A percentile compares a stretch with the other conserved stretches of the same genome.
phyloP scores from a whole-genome alignment of 2,113 vertebrate species.

The Oncorhynchus nerka region DNA sequence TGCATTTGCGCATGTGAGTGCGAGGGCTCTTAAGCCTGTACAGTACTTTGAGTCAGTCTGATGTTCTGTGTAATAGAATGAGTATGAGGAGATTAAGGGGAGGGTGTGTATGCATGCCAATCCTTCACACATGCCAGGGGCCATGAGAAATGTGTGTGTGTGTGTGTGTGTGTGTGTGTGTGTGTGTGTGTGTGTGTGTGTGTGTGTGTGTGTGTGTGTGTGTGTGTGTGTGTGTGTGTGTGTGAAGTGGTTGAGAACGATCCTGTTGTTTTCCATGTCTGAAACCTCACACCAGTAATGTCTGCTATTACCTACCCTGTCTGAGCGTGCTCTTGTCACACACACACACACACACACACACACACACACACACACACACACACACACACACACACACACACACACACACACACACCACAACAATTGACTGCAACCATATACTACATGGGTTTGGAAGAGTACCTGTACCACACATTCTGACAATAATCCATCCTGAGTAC shows the following conservation, averaged over 20 bases:
- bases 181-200: background rate
- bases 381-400: too few species aligned
- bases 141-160: background rate
- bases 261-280: conserved; percentile 5
- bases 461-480: conserved; percentile 22
- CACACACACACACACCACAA: background rate
- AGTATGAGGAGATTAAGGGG: background rate
- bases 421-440: background rate
- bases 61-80: background rate
- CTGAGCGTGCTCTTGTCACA: conserved; percentile 38
- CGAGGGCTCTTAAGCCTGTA: background rate
- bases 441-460: background rate
- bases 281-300: conserved; percentile 54
- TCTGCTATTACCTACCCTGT: conserved; percentile 60
- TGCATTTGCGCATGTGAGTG: background rate
- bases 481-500: conserved; percentile 41
- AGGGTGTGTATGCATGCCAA: background rate
- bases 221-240: background rate
- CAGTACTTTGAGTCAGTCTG: background rate
- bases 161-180: background rate
- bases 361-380: too few species aligned
- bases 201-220: background rate
- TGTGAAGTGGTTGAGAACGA: conserved; percentile 3
- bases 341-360: too few species aligned
- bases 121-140: background rate